Percentiles rank a stretch among this genome's conserved stretches.
phyloP scores from a whole-genome alignment of 2,888 invertebrate genomes.

The Phortica magna region DNA sequence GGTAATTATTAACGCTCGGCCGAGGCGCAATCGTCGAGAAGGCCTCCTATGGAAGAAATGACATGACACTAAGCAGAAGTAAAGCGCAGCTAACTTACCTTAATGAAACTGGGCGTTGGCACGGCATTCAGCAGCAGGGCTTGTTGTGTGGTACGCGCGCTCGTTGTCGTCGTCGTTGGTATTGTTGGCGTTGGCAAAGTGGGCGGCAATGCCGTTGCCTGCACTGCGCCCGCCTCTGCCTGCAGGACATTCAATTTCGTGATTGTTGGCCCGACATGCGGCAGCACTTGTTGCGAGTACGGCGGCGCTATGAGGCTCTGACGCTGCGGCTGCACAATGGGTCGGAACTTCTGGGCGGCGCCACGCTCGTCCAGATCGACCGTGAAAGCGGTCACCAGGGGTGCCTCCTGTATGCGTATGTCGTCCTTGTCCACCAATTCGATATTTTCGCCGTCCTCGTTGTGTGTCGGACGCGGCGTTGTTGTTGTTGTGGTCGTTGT shows the following conservation, averaged over 20 bases:
- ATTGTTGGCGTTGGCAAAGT: constrained; percentile 53
- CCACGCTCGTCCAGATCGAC: constrained; percentile 90
- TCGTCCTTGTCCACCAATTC: constrained; percentile 84
- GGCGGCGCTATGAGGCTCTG: constrained; percentile 34
- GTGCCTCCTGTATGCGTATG: constrained; percentile 89
- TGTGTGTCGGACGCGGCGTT: constrained; percentile 84
- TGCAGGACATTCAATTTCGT: constrained; percentile 72
- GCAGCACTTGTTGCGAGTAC: constrained; percentile 46
- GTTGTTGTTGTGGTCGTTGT: constrained; percentile 81
- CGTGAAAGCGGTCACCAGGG: constrained; percentile 90
- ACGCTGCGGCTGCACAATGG: constrained; percentile 80
- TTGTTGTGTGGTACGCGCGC: constrained; percentile 39
- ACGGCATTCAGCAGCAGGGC: constrained; percentile 52
- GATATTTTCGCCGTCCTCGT: constrained; percentile 83
- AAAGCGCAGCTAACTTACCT: constrained; percentile 61
- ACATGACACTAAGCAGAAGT: background rate
- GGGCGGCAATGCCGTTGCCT: constrained; percentile 50
- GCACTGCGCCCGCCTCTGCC: constrained; percentile 54
- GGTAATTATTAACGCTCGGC: constrained; percentile 66
- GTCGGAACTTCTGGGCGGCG: constrained; percentile 87
- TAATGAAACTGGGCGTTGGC: constrained; percentile 58
- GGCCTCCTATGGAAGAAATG: background rate
- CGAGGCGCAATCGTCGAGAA: constrained; percentile 37
- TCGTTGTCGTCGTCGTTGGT: constrained; percentile 52
- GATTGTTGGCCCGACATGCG: constrained; percentile 71